Evolutionary conservation across 2,113 vertebrate genomes (phyloP), one percentile per base, ranked within the genome.

Genomic region (Copsychus sechellarum): DNA sequence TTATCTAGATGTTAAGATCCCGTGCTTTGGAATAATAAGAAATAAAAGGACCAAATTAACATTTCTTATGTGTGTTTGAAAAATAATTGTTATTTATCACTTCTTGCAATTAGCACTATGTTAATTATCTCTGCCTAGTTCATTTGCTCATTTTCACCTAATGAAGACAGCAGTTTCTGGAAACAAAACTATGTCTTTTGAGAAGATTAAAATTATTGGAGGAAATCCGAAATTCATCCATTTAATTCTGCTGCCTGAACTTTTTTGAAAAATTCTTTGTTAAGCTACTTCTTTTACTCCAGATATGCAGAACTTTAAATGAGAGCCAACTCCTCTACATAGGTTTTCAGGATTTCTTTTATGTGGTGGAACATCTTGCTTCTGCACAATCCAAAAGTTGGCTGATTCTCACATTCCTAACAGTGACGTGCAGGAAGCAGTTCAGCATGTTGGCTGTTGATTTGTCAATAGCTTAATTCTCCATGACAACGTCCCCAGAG

Each of bases 401-500:
- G 94, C 95, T 93, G 77, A 79, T 93, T 96, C 74, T 87, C 82
- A 96, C 97, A 97, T 97, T 98, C 96, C 81, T 96, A 48, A 86
- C 6, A 51, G 47, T 97, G 96, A 96, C 6, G 33, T 71, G 76
- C 62, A 96, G 85, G 90, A 97, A 97, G 94, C 90, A 95, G 91
- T 86, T 67, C 71, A 92, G 73, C 11, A 14, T 24, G 80, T 34
- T 77, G 91, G 91, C 93, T 96, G 92, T 96, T 96, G 96, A 95
- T 98, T 96, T 98, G 96, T 98, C 97, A 98, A 97, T 97, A 98
- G 95, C 88, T 93, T 97, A 96, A 97, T 96, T 98, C 98, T 98
- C 95, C 96, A 96, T 97, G 97, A 98, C 97, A 97, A 92, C 95
- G 79, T 96, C 83, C 95, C 92, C 51, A 86, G 94, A 96, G 78